Conservation (phyloP, 1,140 invertebrate species). For the Magallana ariakensis region DNA sequence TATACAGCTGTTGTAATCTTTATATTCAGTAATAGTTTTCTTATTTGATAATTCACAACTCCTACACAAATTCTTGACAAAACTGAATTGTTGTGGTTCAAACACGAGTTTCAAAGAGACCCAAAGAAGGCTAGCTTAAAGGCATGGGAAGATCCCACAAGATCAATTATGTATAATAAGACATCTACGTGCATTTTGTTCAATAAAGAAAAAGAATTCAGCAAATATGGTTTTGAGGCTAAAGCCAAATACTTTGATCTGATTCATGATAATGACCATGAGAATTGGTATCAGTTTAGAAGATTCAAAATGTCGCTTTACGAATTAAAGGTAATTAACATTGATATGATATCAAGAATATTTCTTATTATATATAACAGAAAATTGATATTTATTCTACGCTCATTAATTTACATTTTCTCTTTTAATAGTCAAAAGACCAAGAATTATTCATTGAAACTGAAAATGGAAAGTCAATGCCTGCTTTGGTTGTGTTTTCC, state of each 20-base stretch:
- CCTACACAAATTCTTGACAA: no score
- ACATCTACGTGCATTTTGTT: not conserved
- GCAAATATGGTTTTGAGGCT: not conserved
- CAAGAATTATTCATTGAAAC: not conserved
- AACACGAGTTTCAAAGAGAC: not conserved
- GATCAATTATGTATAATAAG: not conserved
- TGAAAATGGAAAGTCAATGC: slow-evolving; percentile 14
- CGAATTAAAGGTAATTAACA: no score
- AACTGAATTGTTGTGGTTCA: no score
- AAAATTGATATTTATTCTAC: no score
- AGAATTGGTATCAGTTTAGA: not conserved
- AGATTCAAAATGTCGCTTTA: not conserved
- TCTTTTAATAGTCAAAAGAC: not conserved
- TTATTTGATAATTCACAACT: no score
- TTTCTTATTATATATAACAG: no score
- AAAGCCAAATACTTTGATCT: not conserved
- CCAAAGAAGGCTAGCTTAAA: slow-evolving; percentile 21
- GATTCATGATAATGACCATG: not conserved
- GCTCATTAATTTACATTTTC: not conserved
- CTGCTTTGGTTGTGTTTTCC: slow-evolving; percentile 40
- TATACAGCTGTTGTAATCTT: no score
- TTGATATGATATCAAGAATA: no score
- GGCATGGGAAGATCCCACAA: slow-evolving; percentile 16
- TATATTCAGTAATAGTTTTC: no score
- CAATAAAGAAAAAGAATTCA: not conserved